Conservation (phyloP, 2,797 vertebrate genomes). For the Hemibagrus guttatus region DNA sequence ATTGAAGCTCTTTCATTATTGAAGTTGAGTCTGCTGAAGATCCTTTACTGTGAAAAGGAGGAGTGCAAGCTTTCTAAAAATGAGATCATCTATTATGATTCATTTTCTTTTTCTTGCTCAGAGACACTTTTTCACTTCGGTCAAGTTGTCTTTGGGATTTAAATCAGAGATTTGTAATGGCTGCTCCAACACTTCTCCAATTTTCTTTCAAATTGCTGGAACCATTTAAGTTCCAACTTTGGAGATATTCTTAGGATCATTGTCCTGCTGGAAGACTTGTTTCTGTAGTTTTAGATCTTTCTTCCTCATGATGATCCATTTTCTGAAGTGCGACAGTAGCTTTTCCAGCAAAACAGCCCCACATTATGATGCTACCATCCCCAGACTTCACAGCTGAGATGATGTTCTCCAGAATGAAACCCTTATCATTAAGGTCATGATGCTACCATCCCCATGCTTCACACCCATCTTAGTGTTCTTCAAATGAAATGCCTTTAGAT, state of each 20-base stretch:
- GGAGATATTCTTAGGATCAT: not conserved
- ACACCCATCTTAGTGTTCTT: not conserved
- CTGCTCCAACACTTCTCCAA: not conserved
- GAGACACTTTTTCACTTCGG: not conserved
- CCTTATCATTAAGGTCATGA: too few species aligned
- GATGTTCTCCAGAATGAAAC: too few species aligned
- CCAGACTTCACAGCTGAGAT: too few species aligned
- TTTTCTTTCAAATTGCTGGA: too few species aligned
- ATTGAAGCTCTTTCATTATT: slow-evolving; percentile 6
- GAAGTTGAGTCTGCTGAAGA: not conserved
- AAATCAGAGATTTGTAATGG: not conserved
- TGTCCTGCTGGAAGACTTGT: not conserved
- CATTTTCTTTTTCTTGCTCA: not conserved
- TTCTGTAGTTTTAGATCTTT: not conserved
- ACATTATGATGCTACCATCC: not conserved
- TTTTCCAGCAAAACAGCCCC: not conserved
- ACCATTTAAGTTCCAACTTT: not conserved
- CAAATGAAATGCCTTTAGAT: not conserved
- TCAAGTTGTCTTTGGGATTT: not conserved
- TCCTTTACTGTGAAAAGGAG: not conserved
- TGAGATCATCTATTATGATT: not conserved
- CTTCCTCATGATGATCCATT: not conserved
- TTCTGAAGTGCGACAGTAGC: not conserved
- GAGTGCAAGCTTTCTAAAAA: not conserved
- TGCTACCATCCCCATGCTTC: too few species aligned